Conservation (phyloP, 2,797 vertebrate species). For the Pogonophryne albipinna region DNA sequence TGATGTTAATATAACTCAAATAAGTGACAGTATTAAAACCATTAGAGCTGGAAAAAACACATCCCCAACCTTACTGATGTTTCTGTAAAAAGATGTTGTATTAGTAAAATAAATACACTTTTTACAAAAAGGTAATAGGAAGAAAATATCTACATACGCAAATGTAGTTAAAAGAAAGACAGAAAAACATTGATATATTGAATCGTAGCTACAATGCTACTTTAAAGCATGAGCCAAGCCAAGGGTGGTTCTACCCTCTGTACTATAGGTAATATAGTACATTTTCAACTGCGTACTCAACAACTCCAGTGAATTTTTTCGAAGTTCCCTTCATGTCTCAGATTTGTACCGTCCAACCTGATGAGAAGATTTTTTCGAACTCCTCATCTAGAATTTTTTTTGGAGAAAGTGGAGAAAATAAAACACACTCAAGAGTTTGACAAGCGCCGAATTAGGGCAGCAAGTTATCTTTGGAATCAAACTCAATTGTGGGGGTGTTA, state of each 20-base stretch:
- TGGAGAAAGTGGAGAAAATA: not conserved
- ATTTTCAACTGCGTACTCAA: conserved; percentile 10
- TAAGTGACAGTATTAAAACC: not conserved
- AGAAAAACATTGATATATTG: not conserved
- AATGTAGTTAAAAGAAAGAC: not conserved
- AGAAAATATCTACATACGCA: not conserved
- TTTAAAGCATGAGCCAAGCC: conserved; percentile 17
- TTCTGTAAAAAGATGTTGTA: not conserved
- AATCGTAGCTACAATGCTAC: not conserved
- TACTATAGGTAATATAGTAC: not conserved
- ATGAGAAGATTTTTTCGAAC: not conserved
- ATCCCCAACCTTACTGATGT: not conserved
- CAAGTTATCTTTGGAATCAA: not conserved
- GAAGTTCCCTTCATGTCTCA: not conserved
- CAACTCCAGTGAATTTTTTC: not conserved
- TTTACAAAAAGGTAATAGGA: not conserved
- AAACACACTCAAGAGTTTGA: not conserved
- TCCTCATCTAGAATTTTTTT: not conserved
- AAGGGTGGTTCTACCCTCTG: not conserved
- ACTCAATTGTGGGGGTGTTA: not conserved
- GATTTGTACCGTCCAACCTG: not conserved
- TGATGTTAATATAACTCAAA: not conserved
- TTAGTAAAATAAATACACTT: not conserved
- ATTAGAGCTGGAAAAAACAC: not conserved
- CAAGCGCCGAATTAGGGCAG: not conserved